phyloP scores from a whole-genome alignment of 2,888 invertebrate species.

The Ecdyonurus torrentis region DNA sequence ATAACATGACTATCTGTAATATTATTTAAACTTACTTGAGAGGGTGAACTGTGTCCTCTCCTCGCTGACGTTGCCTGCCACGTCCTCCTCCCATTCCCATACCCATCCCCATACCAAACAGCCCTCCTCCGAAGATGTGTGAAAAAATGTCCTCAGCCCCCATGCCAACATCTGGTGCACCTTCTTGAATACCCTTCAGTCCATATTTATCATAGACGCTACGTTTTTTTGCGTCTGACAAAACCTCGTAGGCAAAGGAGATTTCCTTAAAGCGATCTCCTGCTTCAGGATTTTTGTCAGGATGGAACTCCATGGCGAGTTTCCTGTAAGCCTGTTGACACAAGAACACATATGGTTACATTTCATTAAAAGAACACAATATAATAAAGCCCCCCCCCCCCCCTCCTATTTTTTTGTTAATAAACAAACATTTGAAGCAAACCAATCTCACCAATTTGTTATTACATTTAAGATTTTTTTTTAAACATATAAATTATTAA shows the following conservation, averaged over 20 bases:
- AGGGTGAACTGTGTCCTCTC: constrained; percentile 72
- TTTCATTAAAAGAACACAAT: constrained; percentile 5
- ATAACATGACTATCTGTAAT: too few relatives aligned
- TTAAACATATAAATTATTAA: too few relatives aligned
- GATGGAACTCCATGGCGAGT: constrained; percentile 86
- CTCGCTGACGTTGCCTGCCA: constrained; percentile 39
- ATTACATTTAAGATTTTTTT: too few relatives aligned
- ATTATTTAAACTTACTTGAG: constrained; percentile 43
- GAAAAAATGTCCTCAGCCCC: constrained; percentile 44
- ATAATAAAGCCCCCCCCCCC: too few relatives aligned
- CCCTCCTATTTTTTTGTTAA: too few relatives aligned
- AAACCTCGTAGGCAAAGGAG: constrained; percentile 84
- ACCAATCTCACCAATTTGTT: too few relatives aligned
- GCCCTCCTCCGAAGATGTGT: constrained; percentile 47
- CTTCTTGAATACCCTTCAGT: constrained; percentile 74
- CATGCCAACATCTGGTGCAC: constrained; percentile 37
- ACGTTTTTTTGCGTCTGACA: constrained; percentile 76
- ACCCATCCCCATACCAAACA: constrained; percentile 38
- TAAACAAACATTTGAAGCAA: too few relatives aligned
- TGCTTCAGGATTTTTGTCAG: constrained; percentile 73
- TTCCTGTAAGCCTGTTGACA: constrained; percentile 65
- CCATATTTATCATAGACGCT: constrained; percentile 76
- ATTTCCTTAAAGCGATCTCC: constrained; percentile 94
- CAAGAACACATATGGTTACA: constrained; percentile 3
- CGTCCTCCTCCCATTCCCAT: constrained; percentile 20